Percentiles rank a stretch among this genome's conserved stretches.
Conservation (phyloP, 2,113 vertebrate genomes). For the Zosterops japonicus region DNA sequence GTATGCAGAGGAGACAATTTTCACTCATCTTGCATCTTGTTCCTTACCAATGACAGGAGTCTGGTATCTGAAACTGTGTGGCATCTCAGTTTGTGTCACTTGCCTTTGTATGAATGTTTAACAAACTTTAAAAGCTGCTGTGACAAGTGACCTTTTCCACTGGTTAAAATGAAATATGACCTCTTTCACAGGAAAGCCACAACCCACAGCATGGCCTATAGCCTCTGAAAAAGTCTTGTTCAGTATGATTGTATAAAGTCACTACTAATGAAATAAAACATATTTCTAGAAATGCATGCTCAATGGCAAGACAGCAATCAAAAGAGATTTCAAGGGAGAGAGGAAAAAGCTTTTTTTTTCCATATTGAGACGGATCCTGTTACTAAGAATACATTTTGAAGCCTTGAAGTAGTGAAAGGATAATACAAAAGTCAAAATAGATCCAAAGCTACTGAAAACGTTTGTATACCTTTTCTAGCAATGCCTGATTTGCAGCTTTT, state of each 20-base stretch:
- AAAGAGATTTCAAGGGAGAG: neutral
- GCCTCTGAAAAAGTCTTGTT: neutral
- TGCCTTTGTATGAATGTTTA: neutral
- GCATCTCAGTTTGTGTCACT: neutral
- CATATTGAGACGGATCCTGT: neutral
- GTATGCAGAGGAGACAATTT: neutral
- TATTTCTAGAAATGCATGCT: neutral
- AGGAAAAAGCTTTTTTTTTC: neutral
- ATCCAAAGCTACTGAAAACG: neutral
- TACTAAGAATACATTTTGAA: neutral
- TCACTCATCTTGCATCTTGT: constrained; percentile 2
- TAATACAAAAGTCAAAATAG: neutral
- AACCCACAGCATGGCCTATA: neutral
- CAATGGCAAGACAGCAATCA: neutral
- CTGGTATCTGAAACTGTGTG: neutral
- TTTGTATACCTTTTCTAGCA: neutral
- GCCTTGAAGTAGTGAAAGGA: neutral
- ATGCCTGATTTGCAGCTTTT: neutral
- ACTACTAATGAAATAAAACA: neutral
- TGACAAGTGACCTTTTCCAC: constrained; percentile 1
- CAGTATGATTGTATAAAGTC: neutral
- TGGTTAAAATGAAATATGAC: neutral
- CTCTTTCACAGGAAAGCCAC: neutral
- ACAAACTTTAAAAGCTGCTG: neutral
- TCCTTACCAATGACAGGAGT: constrained; percentile 21